These are phyloP conservation scores for Lissocephala sabroskyi DNA, from an alignment of 2,888 invertebrate genomes.

Conservation along the genomic window DNA sequence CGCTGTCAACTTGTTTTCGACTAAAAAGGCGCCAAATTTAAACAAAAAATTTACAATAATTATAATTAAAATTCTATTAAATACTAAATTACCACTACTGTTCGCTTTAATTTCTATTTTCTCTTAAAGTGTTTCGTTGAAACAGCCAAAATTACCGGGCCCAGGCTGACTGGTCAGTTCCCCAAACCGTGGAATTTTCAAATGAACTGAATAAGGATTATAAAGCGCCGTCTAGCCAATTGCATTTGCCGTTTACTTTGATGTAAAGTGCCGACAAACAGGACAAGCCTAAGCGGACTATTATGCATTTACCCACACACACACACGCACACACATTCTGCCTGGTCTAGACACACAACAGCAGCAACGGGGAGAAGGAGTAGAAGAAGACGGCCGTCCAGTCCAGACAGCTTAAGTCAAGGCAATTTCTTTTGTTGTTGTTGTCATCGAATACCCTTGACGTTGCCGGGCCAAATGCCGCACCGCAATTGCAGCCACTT, in stretches of 20 bases:
- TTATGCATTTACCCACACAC: slow-evolving; percentile 36
- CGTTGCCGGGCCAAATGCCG: slow-evolving; percentile 19
- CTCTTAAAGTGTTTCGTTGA: too few relatives aligned
- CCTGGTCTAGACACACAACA: slow-evolving; percentile 1
- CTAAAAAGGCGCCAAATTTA: too few relatives aligned
- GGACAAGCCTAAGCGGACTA: slow-evolving; percentile 61
- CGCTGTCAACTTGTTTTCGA: too few relatives aligned
- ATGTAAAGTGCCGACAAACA: slow-evolving; percentile 62
- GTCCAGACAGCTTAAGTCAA: slow-evolving; percentile 54
- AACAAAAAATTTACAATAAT: too few relatives aligned
- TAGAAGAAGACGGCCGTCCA: too few relatives aligned
- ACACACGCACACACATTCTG: not conserved
- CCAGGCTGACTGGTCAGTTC: too few relatives aligned
- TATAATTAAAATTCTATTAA: too few relatives aligned
- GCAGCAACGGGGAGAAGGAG: too few relatives aligned
- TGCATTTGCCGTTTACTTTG: slow-evolving; percentile 58
- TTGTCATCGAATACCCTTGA: slow-evolving; percentile 64
- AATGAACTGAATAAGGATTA: too few relatives aligned
- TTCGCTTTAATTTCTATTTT: too few relatives aligned
- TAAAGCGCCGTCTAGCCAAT: slow-evolving; percentile 53
- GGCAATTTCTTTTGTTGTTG: slow-evolving; percentile 64
- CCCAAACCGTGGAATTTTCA: not conserved
- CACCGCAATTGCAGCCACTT: slow-evolving; percentile 58
- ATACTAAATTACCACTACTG: too few relatives aligned
- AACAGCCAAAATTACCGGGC: too few relatives aligned